Conservation (phyloP, 2,888 invertebrate species). For the Camponotus fellah region DNA sequence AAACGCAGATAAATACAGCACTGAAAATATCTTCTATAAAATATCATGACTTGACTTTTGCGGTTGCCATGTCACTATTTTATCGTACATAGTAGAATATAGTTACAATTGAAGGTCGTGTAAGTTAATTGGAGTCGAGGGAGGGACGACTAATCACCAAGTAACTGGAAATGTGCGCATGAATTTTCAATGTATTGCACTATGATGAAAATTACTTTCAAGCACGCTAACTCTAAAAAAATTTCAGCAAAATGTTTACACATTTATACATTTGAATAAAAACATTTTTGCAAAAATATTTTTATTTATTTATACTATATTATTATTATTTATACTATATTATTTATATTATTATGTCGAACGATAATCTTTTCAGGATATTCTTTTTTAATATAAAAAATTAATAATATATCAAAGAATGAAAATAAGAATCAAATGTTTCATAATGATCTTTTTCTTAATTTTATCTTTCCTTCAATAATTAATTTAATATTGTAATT, state of each 20-base stretch:
- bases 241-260: not conserved
- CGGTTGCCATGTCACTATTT: not conserved
- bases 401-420: not conserved
- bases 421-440: not conserved
- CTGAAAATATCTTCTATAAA: not conserved
- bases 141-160: slow-evolving; percentile 7
- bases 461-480: too few species aligned
- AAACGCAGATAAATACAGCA: not conserved
- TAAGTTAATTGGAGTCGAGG: slow-evolving; percentile 11
- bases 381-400: too few species aligned
- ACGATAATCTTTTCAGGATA: too few species aligned
- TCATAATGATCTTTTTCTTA: too few species aligned
- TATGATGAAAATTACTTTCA: not conserved
- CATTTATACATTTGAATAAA: not conserved
- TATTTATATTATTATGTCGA: too few species aligned
- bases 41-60: not conserved
- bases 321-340: too few species aligned
- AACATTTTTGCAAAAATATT: not conserved
- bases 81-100: not conserved
- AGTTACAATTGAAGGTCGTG: slow-evolving; percentile 6
- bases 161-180: not conserved
- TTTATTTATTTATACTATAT: too few species aligned
- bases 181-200: not conserved
- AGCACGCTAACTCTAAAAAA: not conserved
- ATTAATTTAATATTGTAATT: not conserved